A percentile compares a stretch with the other conserved stretches of the same genome.
Evolutionary conservation across 2,888 invertebrate genomes (phyloP).

Genomic region (Habrosyne pyritoides): DNA sequence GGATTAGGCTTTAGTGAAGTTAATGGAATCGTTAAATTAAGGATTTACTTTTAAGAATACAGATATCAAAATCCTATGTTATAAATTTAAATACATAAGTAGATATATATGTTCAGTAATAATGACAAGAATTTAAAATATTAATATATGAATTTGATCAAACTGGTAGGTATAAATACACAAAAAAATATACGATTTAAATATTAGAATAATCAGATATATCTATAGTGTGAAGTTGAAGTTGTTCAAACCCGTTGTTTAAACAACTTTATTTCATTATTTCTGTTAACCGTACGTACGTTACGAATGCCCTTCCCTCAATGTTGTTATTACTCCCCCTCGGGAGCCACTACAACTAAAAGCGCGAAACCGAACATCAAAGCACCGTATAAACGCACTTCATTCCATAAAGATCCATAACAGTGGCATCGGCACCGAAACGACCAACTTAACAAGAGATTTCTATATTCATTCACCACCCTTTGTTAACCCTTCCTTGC

Average conservation of each 20-base stretch:
- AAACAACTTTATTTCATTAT: no score
- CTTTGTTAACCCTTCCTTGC: slow-evolving; percentile 28
- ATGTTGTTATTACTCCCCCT: slow-evolving; percentile 69
- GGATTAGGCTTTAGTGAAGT: slow-evolving; percentile 40
- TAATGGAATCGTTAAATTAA: slow-evolving; percentile 33
- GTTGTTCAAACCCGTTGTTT: no score
- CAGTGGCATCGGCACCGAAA: slow-evolving; percentile 59
- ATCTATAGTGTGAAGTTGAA: no score
- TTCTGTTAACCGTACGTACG: slow-evolving; percentile 26
- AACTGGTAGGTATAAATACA: no score
- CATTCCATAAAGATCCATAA: slow-evolving; percentile 76
- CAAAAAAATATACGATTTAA: no score
- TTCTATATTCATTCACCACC: slow-evolving; percentile 47
- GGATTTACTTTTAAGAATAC: slow-evolving; percentile 28
- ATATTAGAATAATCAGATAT: no score
- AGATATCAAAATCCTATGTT: neutral
- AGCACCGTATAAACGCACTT: slow-evolving; percentile 76
- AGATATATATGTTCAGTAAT: neutral
- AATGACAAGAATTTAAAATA: neutral
- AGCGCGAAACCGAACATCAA: slow-evolving; percentile 77
- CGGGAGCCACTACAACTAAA: slow-evolving; percentile 69
- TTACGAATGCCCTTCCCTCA: slow-evolving; percentile 63
- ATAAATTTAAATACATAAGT: neutral
- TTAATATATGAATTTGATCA: neutral
- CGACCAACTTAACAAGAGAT: slow-evolving; percentile 58